Base-by-base conservation (phyloP, 2,113 vertebrate species). In the Tor tambroides region DNA sequence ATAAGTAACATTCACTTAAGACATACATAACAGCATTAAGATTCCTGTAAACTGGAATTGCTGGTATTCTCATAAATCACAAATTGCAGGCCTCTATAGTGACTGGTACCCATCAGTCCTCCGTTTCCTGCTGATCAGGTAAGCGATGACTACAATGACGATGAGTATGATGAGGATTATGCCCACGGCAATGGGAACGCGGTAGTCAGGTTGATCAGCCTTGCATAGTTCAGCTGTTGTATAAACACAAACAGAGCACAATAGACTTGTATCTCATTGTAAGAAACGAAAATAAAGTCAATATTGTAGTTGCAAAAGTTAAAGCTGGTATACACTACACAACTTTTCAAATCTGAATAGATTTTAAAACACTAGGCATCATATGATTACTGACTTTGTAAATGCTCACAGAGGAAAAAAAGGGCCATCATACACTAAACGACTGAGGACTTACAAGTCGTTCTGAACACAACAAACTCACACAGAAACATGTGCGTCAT, bases 111-210 rank as follows among this genome's bases (percentile, higher is more conserved):
- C 91, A 0, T 90, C 54, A 2, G 88, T 78, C 80, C 92, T 94
- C 81, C 9, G 92, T 69, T 71, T 92, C 54, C 95, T 93, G 72
- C 93, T 84, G 23, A 97, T 23, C 1, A 95, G 67, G 89, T 96
- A 96, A 41, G 90, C 95, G 11, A 95, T 19, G 5, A 97, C 59
- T 83, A 97, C 95, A 1, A 97, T 87, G 61, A 94, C 0, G 15
- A 97, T 93, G 81, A 98, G 95, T 84, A 96, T 85, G 17, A 95
- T 86, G 4, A 96, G 91, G 0, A 95, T 89, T 15, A 97, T 72
- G 0, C 95, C 96, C 6, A 97, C 94, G 0, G 92, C 94, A 2
- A 98, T 94, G 71, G 96, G 95, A 46, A 97, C 89, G 0, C 87
- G 51, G 86, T 95, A 93, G 83, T 93, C 84, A 0, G 80, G 87